Conservation (phyloP, 2,797 vertebrate genomes). For the Sylvilagus floridanus region DNA sequence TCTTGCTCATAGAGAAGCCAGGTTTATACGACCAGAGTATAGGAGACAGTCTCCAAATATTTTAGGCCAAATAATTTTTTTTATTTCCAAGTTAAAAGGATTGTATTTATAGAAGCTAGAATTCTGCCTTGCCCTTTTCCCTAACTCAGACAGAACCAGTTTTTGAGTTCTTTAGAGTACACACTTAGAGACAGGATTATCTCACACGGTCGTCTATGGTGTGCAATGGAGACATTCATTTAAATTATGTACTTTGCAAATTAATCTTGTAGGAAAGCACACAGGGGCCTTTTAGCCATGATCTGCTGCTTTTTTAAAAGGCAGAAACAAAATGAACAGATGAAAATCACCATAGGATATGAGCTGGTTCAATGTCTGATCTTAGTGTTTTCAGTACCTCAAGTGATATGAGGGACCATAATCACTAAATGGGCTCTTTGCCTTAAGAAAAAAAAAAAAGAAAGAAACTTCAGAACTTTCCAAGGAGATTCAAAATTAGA, state of each 20-base stretch:
- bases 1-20: not conserved
- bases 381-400: slow-evolving; percentile 11
- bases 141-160: not conserved
- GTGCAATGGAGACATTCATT: not conserved
- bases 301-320: not conserved
- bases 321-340: slow-evolving; percentile 29
- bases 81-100: slow-evolving; percentile 43
- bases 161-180: not conserved
- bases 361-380: not conserved
- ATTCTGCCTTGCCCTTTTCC: not conserved
- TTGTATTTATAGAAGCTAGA: slow-evolving; percentile 11
- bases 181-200: not conserved
- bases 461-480: slow-evolving; percentile 1
- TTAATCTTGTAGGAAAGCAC: slow-evolving; percentile 49
- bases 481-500: slow-evolving; percentile 31
- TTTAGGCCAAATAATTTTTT: slow-evolving; percentile 25
- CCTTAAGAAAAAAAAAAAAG: not conserved
- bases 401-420: slow-evolving; percentile 17
- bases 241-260: slow-evolving; percentile 33
- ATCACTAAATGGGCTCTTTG: not conserved
- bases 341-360: slow-evolving; percentile 21
- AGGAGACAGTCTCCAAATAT: slow-evolving; percentile 32
- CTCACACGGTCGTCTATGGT: not conserved
- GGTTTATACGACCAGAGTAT: not conserved
- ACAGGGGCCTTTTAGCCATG: not conserved